These are phyloP conservation scores for Colletes collaris DNA, from an alignment of 2,888 invertebrate genomes.

Conservation along the genomic window DNA sequence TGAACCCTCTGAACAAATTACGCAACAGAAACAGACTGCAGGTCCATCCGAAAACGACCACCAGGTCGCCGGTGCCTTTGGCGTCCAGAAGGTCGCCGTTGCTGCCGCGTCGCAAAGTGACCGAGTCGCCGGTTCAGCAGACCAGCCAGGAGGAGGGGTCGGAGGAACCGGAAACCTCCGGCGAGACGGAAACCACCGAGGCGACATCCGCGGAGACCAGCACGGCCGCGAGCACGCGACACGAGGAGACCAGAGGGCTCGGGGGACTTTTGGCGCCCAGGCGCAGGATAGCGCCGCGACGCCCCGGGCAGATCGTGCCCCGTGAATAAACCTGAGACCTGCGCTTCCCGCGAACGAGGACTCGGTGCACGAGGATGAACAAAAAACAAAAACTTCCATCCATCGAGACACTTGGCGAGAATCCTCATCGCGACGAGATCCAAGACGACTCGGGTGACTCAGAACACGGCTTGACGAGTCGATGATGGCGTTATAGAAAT, in stretches of 20 bases:
- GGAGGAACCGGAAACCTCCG: constrained; percentile 67
- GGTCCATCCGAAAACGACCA: constrained; percentile 80
- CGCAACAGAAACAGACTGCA: constrained; percentile 82
- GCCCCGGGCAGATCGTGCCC: constrained; percentile 84
- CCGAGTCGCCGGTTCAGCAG: constrained; percentile 74
- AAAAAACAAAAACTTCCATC: background rate
- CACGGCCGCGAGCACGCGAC: constrained; percentile 77
- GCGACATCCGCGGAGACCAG: constrained; percentile 71
- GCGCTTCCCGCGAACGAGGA: constrained; percentile 6
- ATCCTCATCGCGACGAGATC: background rate
- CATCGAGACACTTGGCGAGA: constrained; percentile 18
- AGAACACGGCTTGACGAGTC: background rate
- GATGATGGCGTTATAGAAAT: background rate
- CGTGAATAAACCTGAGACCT: constrained; percentile 65
- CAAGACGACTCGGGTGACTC: background rate
- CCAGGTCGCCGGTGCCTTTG: constrained; percentile 72
- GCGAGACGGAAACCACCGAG: constrained; percentile 65
- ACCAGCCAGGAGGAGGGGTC: constrained; percentile 67
- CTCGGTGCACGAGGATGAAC: constrained; percentile 16
- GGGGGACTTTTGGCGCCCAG: constrained; percentile 88
- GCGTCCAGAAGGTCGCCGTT: constrained; percentile 77
- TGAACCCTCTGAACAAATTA: constrained; percentile 82
- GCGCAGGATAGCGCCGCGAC: constrained; percentile 86
- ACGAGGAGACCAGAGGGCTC: constrained; percentile 78
- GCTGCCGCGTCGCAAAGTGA: constrained; percentile 78